Evolutionary conservation across 2,888 invertebrate species (phyloP), one percentile per base, ranked within the genome.

Genomic region (Hypolimnas misippus): DNA sequence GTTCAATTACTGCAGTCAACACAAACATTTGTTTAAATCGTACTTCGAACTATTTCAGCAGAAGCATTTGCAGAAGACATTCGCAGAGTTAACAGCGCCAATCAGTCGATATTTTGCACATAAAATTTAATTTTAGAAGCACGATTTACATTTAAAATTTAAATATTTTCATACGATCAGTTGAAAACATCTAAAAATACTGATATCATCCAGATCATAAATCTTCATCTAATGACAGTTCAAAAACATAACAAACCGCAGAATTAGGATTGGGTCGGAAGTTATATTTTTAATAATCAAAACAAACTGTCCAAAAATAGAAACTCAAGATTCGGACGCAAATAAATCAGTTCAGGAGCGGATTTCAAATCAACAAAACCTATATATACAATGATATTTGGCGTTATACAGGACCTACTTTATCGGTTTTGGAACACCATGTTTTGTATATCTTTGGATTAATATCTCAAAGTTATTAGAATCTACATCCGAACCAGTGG

Each of bases 191-290:
- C 8, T 17, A 19, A 10, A 44, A 19, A 44, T 17, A 17, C 12
- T 46, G 44, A 19, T 12, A 46, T 19, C 44, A 21, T 21, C 19
- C 1, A 46, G 7, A 46, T 46, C 44, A n/a, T 46, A 46, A 46
- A 46, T 46, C 44, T 21, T 44, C 14, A 7, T 14, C 19, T 19
- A 44, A 44, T 21, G 44, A 38, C 38, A 38, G 14, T 38, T 38
- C n/a, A 53, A 53, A 38, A 53, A 62, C 49, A 62, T 57, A 51
- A 46, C 21, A 19, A 19, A 46, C 57, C 56, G n/a, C 51, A 25
- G 35, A 33, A 61, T 38, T 61, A 21, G 33, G 42, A 46, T 57
- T 35, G 35, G 56, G 40, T 53, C 14, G 19, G 38, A 3, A 21
- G n/a, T 4, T 42, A 42, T 35, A 35, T 52, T 52, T 52, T 52